These are phyloP conservation scores for Sebastes fasciatus DNA, from an alignment of 2,113 vertebrate genomes.

Conservation along the genomic window DNA sequence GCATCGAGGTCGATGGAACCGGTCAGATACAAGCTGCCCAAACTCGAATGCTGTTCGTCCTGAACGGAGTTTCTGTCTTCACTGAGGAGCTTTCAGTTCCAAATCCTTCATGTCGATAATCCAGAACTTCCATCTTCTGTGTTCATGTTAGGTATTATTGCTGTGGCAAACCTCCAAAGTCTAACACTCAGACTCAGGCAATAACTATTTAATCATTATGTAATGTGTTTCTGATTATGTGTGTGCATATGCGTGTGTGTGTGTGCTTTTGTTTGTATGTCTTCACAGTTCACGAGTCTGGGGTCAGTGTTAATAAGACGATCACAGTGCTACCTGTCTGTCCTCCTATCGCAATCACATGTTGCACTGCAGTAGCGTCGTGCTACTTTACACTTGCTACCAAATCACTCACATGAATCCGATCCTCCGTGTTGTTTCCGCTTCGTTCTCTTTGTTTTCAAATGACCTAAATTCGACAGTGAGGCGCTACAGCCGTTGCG, in stretches of 20 bases:
- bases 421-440: slow-evolving; percentile 7
- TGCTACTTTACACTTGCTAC: slow-evolving; percentile 5
- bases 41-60: slow-evolving; percentile 17
- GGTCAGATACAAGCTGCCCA: not conserved
- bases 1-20: slow-evolving; percentile 30
- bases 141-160: slow-evolving; percentile 78
- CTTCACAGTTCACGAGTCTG: slow-evolving; percentile 84
- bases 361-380: not conserved
- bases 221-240: slow-evolving; percentile 27
- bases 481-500: slow-evolving; percentile 56
- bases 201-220: slow-evolving; percentile 21
- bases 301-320: slow-evolving; percentile 81
- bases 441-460: slow-evolving; percentile 12
- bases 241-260: slow-evolving; percentile 21
- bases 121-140: slow-evolving; percentile 14
- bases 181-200: slow-evolving; percentile 29
- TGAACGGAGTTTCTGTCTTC: slow-evolving; percentile 21
- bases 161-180: slow-evolving; percentile 72
- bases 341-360: slow-evolving; percentile 36
- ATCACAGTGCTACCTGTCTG: slow-evolving; percentile 86
- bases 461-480: slow-evolving; percentile 26
- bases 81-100: slow-evolving; percentile 28
- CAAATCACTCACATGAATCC: slow-evolving; percentile 19
- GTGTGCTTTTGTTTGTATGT: slow-evolving; percentile 61
- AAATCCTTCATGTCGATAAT: not conserved